phyloP scores from a whole-genome alignment of 2,888 invertebrate species.

The Campoplex nolae region DNA sequence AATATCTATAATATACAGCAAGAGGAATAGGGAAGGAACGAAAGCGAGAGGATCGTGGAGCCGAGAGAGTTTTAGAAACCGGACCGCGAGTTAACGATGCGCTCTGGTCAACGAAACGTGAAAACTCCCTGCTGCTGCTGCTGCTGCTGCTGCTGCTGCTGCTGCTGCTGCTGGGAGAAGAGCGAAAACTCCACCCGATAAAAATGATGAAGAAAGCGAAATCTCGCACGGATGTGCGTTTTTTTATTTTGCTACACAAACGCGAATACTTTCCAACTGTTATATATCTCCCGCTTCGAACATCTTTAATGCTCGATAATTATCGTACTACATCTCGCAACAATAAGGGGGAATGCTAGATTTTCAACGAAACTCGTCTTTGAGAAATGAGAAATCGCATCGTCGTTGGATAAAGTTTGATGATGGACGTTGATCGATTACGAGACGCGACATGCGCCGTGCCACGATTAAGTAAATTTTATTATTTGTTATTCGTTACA shows the following conservation, averaged over 20 bases:
- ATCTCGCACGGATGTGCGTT: slow-evolving; percentile 56
- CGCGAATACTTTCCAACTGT: slow-evolving; percentile 15
- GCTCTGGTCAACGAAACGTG: slow-evolving; percentile 70
- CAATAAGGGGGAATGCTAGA: not conserved
- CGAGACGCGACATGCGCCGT: not conserved
- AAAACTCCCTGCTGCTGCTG: slow-evolving; percentile 72
- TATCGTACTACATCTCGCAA: not conserved
- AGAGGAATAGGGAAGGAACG: slow-evolving; percentile 69
- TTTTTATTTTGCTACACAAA: not conserved
- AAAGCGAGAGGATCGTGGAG: slow-evolving; percentile 73
- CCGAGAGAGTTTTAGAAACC: slow-evolving; percentile 81
- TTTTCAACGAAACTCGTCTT: not conserved
- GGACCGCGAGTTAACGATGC: slow-evolving; percentile 68
- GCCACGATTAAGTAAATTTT: too few relatives aligned
- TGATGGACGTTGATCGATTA: not conserved
- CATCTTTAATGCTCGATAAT: slow-evolving; percentile 6
- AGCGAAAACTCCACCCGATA: slow-evolving; percentile 74
- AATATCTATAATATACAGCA: not conserved
- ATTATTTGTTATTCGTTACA: too few relatives aligned
- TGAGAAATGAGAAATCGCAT: not conserved
- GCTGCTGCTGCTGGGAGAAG: slow-evolving; percentile 57
- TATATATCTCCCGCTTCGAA: not conserved
- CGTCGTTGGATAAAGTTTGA: not conserved
- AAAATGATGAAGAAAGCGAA: slow-evolving; percentile 79
- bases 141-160: too few relatives aligned